Percentiles rank a stretch among this genome's conserved stretches.
Evolutionary conservation across 2,888 invertebrate genomes (phyloP).

Genomic region (Stenodera caucasica): DNA sequence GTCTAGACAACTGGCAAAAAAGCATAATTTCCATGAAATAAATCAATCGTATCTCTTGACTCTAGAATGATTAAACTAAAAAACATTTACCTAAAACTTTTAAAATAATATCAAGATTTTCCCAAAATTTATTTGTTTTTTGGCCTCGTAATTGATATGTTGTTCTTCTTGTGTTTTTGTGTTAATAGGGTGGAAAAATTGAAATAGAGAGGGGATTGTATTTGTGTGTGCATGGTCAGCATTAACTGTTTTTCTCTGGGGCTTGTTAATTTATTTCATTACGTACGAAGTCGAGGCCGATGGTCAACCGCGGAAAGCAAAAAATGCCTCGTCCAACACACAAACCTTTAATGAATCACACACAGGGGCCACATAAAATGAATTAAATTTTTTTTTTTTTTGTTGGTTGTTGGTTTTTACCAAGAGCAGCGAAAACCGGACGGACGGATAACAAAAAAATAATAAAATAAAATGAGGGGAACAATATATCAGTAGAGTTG

Average conservation of each 20-base stretch:
- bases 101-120: not conserved
- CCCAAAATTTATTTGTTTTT: not conserved
- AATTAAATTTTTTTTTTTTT: slow-evolving; percentile 38
- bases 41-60: slow-evolving; percentile 42
- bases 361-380: slow-evolving; percentile 41
- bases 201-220: not conserved
- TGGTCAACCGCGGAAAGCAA: slow-evolving; percentile 33
- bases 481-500: slow-evolving; percentile 41
- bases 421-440: slow-evolving; percentile 16
- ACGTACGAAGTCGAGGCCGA: slow-evolving; percentile 29
- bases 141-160: not conserved
- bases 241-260: slow-evolving; percentile 13
- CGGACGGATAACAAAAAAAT: not conserved
- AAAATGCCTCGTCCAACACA: slow-evolving; percentile 37
- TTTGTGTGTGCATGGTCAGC: slow-evolving; percentile 2
- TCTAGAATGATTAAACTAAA: not conserved
- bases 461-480: slow-evolving; percentile 29
- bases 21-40: slow-evolving; percentile 38
- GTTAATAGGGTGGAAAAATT: slow-evolving; percentile 8
- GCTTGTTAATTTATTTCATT: slow-evolving; percentile 34
- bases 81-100: not conserved
- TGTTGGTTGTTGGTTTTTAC: slow-evolving; percentile 7
- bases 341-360: slow-evolving; percentile 39
- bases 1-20: slow-evolving; percentile 40
- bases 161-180: slow-evolving; percentile 1